Percentiles rank a stretch among this genome's conserved stretches.
Evolutionary conservation across 2,113 vertebrate species (phyloP).

Genomic region (Phaetusa simplex): DNA sequence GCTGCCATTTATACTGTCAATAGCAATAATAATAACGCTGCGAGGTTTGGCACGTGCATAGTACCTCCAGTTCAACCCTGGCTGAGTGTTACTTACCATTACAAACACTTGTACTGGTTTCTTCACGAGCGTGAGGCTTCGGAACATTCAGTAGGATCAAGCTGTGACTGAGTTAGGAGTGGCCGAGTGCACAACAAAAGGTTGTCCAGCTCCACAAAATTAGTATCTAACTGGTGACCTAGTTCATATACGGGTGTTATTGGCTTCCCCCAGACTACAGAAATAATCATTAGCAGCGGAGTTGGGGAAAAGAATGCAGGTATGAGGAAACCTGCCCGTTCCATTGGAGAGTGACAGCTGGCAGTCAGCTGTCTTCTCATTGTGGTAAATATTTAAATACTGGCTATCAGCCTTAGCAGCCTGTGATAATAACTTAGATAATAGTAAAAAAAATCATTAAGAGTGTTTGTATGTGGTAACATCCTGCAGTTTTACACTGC

Average conservation of each 20-base stretch:
- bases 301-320: not conserved
- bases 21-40: not conserved
- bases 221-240: not conserved
- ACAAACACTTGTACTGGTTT: not conserved
- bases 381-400: not conserved
- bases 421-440: not conserved
- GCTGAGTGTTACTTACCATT: not conserved
- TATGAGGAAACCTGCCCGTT: not conserved
- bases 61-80: not conserved
- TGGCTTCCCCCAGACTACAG: not conserved
- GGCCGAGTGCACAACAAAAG: not conserved
- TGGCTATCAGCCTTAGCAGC: not conserved
- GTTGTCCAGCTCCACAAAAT: not conserved
- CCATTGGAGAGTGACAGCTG: not conserved
- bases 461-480: not conserved
- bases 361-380: not conserved
- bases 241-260: not conserved
- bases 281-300: not conserved
- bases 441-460: not conserved
- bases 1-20: slow-evolving; percentile 12
- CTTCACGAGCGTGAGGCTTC: not conserved
- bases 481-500: not conserved
- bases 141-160: accelerated
- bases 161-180: not conserved
- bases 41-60: not conserved